Evolutionary conservation across 2,888 invertebrate genomes (phyloP).

Genomic region (Keiferia lycopersicella): DNA sequence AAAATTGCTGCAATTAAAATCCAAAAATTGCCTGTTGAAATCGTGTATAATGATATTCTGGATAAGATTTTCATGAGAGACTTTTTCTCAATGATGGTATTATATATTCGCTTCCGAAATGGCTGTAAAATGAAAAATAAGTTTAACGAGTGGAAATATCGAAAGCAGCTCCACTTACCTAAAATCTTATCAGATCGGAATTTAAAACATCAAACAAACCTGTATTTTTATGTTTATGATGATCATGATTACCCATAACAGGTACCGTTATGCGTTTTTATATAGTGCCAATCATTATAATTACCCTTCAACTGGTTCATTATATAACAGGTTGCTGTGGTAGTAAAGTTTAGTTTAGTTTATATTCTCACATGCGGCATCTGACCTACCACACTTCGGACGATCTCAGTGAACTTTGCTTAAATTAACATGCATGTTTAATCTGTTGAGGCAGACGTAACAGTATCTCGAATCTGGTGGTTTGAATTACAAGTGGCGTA

Average conservation of each 20-base stretch:
- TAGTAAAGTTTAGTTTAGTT: not conserved
- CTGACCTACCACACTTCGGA: constrained; percentile 17
- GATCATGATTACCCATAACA: not conserved
- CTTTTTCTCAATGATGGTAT: too few species aligned
- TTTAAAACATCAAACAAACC: constrained; percentile 2
- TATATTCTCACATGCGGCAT: constrained; percentile 8
- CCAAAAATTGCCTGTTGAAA: too few species aligned
- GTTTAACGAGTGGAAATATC: not conserved
- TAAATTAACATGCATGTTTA: constrained; percentile 38
- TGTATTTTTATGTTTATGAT: constrained; percentile 10
- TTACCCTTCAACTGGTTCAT: constrained; percentile 1
- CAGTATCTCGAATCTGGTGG: constrained; percentile 48
- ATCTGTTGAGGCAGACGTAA: constrained; percentile 32
- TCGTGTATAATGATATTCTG: too few species aligned
- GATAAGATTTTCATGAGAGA: too few species aligned
- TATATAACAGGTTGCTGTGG: constrained; percentile 2
- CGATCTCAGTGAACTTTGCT: constrained; percentile 13
- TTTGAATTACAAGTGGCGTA: constrained; percentile 53
- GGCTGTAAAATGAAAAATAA: not conserved
- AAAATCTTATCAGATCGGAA: not conserved
- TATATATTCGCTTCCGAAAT: not conserved
- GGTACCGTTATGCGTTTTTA: constrained; percentile 4
- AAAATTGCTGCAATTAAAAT: too few species aligned
- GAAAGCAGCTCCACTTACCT: not conserved
- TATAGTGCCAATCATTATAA: constrained; percentile 3